Percentiles rank a stretch among this genome's conserved stretches.
phyloP scores from a whole-genome alignment of 2,888 invertebrate genomes.

The Pachydiplax longipennis region DNA sequence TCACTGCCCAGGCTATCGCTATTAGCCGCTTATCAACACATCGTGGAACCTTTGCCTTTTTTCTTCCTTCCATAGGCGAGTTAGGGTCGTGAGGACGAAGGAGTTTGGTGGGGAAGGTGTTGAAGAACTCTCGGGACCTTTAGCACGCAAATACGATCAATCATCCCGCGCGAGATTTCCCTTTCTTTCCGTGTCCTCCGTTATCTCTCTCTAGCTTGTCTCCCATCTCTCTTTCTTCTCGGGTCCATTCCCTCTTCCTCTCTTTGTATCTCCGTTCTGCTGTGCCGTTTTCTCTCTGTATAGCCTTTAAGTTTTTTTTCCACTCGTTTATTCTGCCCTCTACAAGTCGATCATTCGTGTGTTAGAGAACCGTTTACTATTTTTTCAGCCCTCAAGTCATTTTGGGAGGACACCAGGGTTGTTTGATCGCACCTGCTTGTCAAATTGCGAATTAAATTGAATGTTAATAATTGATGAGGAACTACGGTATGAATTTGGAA shows the following conservation, averaged over 20 bases:
- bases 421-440: too few relatives aligned
- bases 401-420: too few relatives aligned
- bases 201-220: background rate
- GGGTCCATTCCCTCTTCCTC: background rate
- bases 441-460: too few relatives aligned
- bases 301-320: too few relatives aligned
- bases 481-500: too few relatives aligned
- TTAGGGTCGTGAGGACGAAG: background rate
- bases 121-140: conserved; percentile 18
- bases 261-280: too few relatives aligned
- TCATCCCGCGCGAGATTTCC: conserved; percentile 24
- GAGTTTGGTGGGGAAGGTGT: background rate
- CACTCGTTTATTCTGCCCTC: too few relatives aligned
- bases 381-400: too few relatives aligned
- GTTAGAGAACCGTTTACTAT: too few relatives aligned
- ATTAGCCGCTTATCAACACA: conserved; percentile 11
- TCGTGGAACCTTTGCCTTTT: background rate
- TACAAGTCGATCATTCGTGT: too few relatives aligned
- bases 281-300: too few relatives aligned
- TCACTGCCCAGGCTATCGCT: background rate
- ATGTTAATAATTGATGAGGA: too few relatives aligned
- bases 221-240: background rate
- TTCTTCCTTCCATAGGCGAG: background rate
- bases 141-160: conserved; percentile 44
- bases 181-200: conserved; percentile 16